phyloP scores from a whole-genome alignment of 2,888 invertebrate species.

The Mamestra brassicae region DNA sequence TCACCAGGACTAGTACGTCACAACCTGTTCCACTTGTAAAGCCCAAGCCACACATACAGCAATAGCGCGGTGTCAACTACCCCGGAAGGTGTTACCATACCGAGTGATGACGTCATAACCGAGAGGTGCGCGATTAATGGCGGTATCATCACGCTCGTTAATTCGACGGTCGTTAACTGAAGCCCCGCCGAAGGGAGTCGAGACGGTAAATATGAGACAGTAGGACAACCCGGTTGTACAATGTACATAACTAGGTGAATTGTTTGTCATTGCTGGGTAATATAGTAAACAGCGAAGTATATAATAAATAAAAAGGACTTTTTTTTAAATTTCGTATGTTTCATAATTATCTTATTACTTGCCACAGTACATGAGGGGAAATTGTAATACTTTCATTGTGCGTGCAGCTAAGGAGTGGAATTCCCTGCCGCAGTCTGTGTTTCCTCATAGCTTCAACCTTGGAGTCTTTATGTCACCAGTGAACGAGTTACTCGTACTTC shows the following conservation, averaged over 20 bases:
- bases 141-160: constrained; percentile 62
- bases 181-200: constrained; percentile 23
- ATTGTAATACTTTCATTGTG: too few relatives aligned
- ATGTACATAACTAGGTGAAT: not conserved
- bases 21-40: not conserved
- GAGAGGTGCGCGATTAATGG: constrained; percentile 57
- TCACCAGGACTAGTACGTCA: not conserved
- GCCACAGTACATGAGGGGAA: too few relatives aligned
- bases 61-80: constrained; percentile 23
- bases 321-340: too few relatives aligned
- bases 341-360: too few relatives aligned
- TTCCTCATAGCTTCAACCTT: too few relatives aligned
- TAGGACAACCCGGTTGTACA: constrained; percentile 7
- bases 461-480: too few relatives aligned
- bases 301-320: too few relatives aligned
- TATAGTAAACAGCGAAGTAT: too few relatives aligned
- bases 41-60: constrained; percentile 3
- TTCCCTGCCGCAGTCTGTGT: too few relatives aligned
- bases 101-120: constrained; percentile 57
- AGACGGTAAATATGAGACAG: constrained; percentile 21
- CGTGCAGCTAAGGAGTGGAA: too few relatives aligned
- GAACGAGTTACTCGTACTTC: too few relatives aligned
- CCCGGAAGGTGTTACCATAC: constrained; percentile 34
- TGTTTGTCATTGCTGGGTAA: too few relatives aligned
- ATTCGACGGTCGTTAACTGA: constrained; percentile 61